Conservation (phyloP, 2,888 invertebrate genomes). For the Ormyrus pomaceus region DNA sequence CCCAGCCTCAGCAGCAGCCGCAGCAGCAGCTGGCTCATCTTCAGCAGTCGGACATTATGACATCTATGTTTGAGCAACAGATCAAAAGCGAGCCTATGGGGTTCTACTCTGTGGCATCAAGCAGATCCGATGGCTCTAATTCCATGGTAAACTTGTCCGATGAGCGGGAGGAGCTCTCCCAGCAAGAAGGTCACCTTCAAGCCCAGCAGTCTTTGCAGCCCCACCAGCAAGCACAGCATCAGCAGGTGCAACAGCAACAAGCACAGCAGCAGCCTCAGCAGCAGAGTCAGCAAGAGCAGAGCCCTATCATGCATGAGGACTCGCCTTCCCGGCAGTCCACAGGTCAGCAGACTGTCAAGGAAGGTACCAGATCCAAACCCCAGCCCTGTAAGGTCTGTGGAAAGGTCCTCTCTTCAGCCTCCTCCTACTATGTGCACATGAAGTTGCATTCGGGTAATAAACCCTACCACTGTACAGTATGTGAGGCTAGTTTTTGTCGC, state of each 20-base stretch:
- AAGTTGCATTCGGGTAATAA: conserved; percentile 88
- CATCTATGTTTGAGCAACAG: conserved; percentile 83
- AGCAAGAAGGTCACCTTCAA: conserved; percentile 74
- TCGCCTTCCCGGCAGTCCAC: conserved; percentile 71
- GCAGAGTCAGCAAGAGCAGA: conserved; percentile 60
- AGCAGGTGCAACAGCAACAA: conserved; percentile 77
- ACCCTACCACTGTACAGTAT: conserved; percentile 86
- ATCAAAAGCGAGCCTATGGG: conserved; percentile 85
- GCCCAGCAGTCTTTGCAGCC: conserved; percentile 66
- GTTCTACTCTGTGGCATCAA: conserved; percentile 77
- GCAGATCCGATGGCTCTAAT: conserved; percentile 73
- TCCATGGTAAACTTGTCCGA: conserved; percentile 74
- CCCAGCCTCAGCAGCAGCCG: conserved; percentile 60
- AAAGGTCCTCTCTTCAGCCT: conserved; percentile 85
- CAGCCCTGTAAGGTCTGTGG: conserved; percentile 88
- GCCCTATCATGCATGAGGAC: conserved; percentile 57
- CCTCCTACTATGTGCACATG: conserved; percentile 89
- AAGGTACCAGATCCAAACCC: conserved; percentile 80
- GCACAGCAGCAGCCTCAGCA: conserved; percentile 63
- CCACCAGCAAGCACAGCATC: conserved; percentile 68
- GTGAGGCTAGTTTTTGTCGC: conserved; percentile 87
- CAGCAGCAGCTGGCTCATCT: conserved; percentile 65
- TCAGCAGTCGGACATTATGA: conserved; percentile 70
- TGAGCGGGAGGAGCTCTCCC: conserved; percentile 73
- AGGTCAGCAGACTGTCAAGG: conserved; percentile 71